Base-by-base conservation (phyloP, 2,113 vertebrate genomes). In the Entelurus aequoreus region DNA sequence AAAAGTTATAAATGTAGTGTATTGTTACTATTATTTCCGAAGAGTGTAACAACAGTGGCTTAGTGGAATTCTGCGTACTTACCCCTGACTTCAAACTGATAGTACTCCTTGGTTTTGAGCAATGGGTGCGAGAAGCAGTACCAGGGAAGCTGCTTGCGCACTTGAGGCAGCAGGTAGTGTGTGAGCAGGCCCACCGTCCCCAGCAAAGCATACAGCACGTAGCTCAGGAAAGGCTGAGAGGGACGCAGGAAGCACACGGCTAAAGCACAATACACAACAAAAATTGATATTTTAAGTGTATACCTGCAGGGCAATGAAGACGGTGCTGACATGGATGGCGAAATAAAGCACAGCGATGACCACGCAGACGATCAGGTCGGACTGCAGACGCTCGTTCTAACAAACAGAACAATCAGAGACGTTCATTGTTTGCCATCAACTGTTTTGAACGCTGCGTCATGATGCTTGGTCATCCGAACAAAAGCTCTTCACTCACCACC, bases 71-170 rank as follows among this genome's bases (percentile, higher is more conserved):
- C 6, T 5, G 19, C 0, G 8, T 1, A 88, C 94, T 93, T 75
- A 98, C 97, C 97, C 74, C 94, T 90, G 75, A 98, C 95, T 91
- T 99, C 97, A 77, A 97, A 99, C 63, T 99, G 96, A 72, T 94
- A 95, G 71, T 97, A 97, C 80, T 99, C 97, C 80, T 92, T 92
- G 9, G 94, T 96, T 91, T 95, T 98, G 84, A 99, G 92, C 83
- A 99, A 89, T 0, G 97, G 95, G 62, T 96, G 95, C 44, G 97
- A 97, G 90, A 97, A 98, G 82, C 94, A 98, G 82, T 94, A 94
- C 96, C 97, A 99, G 3, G 97, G 97, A 54, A 97, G 91, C 87
- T 99, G 97, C 77, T 99, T 99, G 55, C 95, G 92, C 48, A 98
- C 88, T 72, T 99, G 96, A 76, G 97, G 97, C 86, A 99, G 88